Conservation (phyloP, 2,888 invertebrate species). For the Erpobdella octoculata region DNA sequence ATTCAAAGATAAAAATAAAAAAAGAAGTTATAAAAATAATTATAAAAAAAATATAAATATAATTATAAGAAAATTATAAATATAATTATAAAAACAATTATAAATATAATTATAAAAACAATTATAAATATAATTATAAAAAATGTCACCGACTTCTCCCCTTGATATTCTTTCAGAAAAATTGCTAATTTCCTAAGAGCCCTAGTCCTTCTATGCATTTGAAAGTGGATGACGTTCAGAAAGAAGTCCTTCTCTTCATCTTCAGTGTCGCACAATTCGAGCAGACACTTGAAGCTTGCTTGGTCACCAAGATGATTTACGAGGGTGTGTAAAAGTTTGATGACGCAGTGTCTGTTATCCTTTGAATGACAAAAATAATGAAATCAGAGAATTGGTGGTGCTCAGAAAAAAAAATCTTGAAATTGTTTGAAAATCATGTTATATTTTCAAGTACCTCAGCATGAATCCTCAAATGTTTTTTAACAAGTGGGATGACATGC, state of each 20-base stretch:
- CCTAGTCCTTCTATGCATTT: slow-evolving; percentile 71
- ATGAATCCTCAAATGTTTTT: slow-evolving; percentile 64
- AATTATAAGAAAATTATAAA: too few relatives aligned
- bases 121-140: too few relatives aligned
- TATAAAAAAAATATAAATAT: too few relatives aligned
- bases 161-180: not conserved
- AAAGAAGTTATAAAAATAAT: too few relatives aligned
- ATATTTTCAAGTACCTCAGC: slow-evolving; percentile 55
- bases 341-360: slow-evolving; percentile 62
- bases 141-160: not conserved
- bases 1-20: too few relatives aligned
- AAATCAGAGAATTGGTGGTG: not conserved
- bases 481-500: slow-evolving; percentile 51
- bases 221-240: slow-evolving; percentile 75
- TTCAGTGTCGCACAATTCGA: slow-evolving; percentile 43
- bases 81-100: too few relatives aligned
- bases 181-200: slow-evolving; percentile 63
- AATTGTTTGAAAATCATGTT: too few relatives aligned
- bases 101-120: too few relatives aligned
- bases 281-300: slow-evolving; percentile 39
- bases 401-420: not conserved
- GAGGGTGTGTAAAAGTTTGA: slow-evolving; percentile 69
- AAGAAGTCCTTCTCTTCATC: slow-evolving; percentile 88
- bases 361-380: slow-evolving; percentile 1
- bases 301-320: slow-evolving; percentile 49